Percentiles rank a stretch among this genome's conserved stretches.
Conservation (phyloP, 2,888 invertebrate species). For the Agrochola lota region DNA sequence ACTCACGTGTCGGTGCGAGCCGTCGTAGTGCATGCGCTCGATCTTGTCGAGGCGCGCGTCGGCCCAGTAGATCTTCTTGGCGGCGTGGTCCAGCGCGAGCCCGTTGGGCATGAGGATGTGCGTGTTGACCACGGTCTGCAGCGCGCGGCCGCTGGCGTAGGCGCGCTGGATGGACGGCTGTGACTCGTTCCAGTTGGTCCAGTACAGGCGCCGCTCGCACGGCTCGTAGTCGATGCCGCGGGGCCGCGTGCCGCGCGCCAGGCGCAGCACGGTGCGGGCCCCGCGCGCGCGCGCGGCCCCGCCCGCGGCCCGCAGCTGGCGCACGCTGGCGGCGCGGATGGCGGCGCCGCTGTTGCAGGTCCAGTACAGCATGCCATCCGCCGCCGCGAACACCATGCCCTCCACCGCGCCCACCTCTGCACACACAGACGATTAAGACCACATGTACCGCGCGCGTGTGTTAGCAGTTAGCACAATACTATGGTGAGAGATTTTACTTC, state of each 20-base stretch:
- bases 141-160: slow-evolving; percentile 92
- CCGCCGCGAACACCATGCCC: slow-evolving; percentile 94
- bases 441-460: background rate
- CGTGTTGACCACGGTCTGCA: slow-evolving; percentile 92
- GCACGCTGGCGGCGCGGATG: slow-evolving; percentile 82
- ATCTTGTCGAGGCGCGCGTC: slow-evolving; percentile 96
- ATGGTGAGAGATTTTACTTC: background rate
- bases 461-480: background rate
- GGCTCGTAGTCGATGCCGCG: slow-evolving; percentile 96
- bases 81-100: slow-evolving; percentile 93
- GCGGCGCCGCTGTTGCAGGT: slow-evolving; percentile 94
- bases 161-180: slow-evolving; percentile 95
- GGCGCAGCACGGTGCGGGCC: slow-evolving; percentile 89
- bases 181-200: slow-evolving; percentile 97
- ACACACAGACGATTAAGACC: background rate
- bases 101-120: slow-evolving; percentile 97
- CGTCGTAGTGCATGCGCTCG: slow-evolving; percentile 95
- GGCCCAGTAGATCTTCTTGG: slow-evolving; percentile 95
- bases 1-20: slow-evolving; percentile 92
- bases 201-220: slow-evolving; percentile 94
- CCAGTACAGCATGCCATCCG: slow-evolving; percentile 94
- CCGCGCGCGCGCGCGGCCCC: slow-evolving; percentile 92
- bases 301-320: slow-evolving; percentile 89
- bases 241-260: slow-evolving; percentile 94
- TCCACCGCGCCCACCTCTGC: slow-evolving; percentile 96